Conservation (phyloP, 2,113 vertebrate species). For the Elaphurus davidianus region DNA sequence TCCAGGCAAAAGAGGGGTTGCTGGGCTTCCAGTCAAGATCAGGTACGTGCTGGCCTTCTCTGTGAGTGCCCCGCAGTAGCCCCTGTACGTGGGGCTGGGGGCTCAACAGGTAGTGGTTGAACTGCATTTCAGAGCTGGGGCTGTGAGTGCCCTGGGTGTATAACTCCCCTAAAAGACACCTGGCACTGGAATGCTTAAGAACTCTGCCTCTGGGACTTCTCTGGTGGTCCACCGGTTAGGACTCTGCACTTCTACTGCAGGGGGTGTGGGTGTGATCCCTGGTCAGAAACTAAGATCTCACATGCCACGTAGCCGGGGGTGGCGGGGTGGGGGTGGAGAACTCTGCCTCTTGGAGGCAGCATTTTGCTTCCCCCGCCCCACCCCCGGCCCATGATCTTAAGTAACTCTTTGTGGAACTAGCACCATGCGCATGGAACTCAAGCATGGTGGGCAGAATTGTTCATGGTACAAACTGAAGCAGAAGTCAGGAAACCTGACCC, state of each 20-base stretch:
- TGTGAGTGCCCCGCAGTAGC: background rate
- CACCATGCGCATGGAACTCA: no score
- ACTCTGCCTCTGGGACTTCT: background rate
- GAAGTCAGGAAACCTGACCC: background rate
- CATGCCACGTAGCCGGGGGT: background rate
- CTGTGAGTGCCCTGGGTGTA: background rate
- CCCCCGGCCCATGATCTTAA: background rate
- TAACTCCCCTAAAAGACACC: no score
- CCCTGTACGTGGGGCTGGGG: background rate
- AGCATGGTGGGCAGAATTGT: background rate
- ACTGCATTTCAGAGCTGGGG: background rate
- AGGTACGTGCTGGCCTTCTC: background rate
- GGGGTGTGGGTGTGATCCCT: background rate
- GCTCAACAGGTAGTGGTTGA: background rate
- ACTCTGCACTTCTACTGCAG: background rate
- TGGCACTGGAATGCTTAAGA: background rate
- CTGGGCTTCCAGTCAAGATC: background rate
- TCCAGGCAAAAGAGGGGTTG: background rate
- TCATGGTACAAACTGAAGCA: background rate
- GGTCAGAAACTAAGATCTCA: background rate
- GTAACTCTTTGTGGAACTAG: background rate
- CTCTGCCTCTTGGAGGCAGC: background rate
- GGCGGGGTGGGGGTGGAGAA: fast-evolving
- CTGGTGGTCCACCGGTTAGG: background rate
- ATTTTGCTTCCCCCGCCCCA: background rate